A percentile compares a stretch with the other conserved stretches of the same genome.
phyloP scores from a whole-genome alignment of 2,113 vertebrate genomes.

The Zapus hudsonius region DNA sequence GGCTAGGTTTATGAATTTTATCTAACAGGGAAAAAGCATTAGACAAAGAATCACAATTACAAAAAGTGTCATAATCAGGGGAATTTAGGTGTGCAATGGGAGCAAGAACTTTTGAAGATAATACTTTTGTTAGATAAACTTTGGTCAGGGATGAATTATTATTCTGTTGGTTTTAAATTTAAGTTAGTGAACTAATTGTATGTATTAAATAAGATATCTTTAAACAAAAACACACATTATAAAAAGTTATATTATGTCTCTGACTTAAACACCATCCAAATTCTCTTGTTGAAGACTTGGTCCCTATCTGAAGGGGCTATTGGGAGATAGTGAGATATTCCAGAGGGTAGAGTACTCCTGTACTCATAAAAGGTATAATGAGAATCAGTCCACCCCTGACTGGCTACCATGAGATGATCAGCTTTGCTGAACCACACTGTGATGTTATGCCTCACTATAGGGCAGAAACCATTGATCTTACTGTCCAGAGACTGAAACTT shows the following conservation, averaged over 20 bases:
- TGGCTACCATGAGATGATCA: background rate
- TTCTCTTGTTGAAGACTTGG: background rate
- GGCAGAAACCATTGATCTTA: background rate
- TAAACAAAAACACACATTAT: background rate
- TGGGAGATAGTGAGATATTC: too few relatives aligned
- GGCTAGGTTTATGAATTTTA: background rate
- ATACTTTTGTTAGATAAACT: background rate
- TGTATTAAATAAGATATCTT: background rate
- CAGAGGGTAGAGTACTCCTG: background rate
- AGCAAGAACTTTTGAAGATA: too few relatives aligned
- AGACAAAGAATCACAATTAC: slow-evolving; percentile 1
- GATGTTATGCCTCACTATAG: background rate
- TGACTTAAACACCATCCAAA: background rate
- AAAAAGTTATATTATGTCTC: background rate
- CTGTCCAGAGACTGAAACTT: background rate
- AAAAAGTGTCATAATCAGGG: background rate
- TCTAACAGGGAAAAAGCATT: background rate
- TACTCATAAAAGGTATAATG: background rate
- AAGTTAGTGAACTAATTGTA: background rate
- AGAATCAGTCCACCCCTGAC: background rate
- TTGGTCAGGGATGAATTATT: background rate
- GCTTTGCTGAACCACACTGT: background rate
- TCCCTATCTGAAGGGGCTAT: background rate
- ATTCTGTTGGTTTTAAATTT: background rate
- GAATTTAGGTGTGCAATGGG: background rate